phyloP scores from a whole-genome alignment of 2,113 vertebrate genomes.

The Burhinus oedicnemus region DNA sequence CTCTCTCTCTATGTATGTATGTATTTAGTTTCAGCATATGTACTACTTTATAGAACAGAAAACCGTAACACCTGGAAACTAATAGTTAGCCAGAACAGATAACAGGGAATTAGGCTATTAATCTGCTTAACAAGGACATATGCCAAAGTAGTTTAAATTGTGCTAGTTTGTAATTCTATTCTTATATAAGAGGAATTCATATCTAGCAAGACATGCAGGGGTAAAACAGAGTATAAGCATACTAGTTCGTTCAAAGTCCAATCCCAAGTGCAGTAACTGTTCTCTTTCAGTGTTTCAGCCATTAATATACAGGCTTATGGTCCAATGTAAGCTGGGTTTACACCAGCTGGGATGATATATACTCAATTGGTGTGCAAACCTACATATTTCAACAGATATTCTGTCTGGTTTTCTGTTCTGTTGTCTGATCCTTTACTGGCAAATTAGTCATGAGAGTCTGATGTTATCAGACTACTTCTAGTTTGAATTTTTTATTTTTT shows the following conservation, averaged over 20 bases:
- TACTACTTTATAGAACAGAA: not conserved
- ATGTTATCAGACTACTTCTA: not conserved
- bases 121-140: slow-evolving; percentile 40
- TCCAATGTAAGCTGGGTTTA: not conserved
- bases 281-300: not conserved
- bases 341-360: not conserved
- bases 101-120: slow-evolving; percentile 48
- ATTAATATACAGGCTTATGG: not conserved
- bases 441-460: not conserved
- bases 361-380: not conserved
- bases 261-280: not conserved
- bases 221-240: not conserved
- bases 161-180: slow-evolving; percentile 29
- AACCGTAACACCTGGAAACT: not conserved
- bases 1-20: too few species aligned
- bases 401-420: not conserved
- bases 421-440: not conserved
- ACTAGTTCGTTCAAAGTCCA: not conserved
- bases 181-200: slow-evolving; percentile 14
- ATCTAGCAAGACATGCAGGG: not conserved
- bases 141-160: slow-evolving; percentile 48
- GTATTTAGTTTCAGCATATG: not conserved
- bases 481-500: not conserved
- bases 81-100: slow-evolving; percentile 36
- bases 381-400: not conserved